Base-by-base conservation (phyloP, 2,888 invertebrate species). In the Drosophila macrothrix region DNA sequence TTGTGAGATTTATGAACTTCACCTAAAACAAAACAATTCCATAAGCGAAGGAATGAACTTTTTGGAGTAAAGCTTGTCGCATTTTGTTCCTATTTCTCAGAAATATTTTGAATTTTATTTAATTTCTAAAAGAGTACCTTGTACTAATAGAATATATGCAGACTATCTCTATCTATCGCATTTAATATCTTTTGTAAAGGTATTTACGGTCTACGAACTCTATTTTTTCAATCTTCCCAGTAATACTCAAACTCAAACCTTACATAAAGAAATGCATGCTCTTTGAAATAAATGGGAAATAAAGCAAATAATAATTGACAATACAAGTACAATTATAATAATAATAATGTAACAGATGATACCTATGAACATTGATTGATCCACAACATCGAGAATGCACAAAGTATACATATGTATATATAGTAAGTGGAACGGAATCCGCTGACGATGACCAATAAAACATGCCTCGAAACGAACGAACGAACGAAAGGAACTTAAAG, bases 361-460 rank as follows among this genome's bases (percentile, higher is more conserved):
- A 87, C 87, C 87, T 89, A 90, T 75, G 56, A 86, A 90, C 90
- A 92, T 83, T 88, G 59, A 68, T 70, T 68, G 85, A 90, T 89
- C 93, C 89, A 92, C 92, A 92, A 92, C 92, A 92, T 90, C 92
- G 88, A 92, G 90, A 87, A 91, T 91, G 88, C 91, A 90, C 83
- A 79, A 80, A 78, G 71, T 68, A 59, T 58, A 67, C 52, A 39
- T 68, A 67, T 37, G 22, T 22, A 66, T 43, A 52, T 52, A 41
- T 19, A 67, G 33, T 39, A 75, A 58, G 60, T 70, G 56, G 78
- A 75, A 79, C 79, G 67, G 76, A 84, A 81, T 75, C 75, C 80
- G 73, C 81, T 74, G 76, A 71, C 78, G 86, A 70, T 66, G 54
- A 77, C 76, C 85, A 76, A 71, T 71, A 74, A 87, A 88, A 85